Percentiles rank a stretch among this genome's conserved stretches.
Conservation (phyloP, 2,888 invertebrate genomes). For the Gastrophysa polygoni region DNA sequence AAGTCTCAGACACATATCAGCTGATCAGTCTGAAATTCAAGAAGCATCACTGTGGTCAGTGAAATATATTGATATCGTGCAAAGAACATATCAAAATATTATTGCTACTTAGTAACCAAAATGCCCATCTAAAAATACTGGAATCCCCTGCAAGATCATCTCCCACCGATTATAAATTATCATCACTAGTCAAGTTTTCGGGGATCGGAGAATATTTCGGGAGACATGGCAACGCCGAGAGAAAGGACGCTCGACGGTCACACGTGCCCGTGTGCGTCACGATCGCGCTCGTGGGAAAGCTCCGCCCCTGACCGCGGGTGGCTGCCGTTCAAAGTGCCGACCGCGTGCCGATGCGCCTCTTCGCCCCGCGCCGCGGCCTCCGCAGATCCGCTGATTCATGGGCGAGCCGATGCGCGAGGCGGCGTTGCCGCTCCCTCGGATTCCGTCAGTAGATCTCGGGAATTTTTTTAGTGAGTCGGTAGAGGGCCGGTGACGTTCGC, state of each 20-base stretch:
- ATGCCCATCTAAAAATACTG: too few species aligned
- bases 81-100: too few species aligned
- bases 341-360: constrained; percentile 35
- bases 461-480: background rate
- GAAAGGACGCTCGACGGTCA: constrained; percentile 49
- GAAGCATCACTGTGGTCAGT: too few species aligned
- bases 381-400: constrained; percentile 38
- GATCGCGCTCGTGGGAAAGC: constrained; percentile 57
- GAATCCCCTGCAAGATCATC: too few species aligned
- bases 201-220: background rate
- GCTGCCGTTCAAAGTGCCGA: constrained; percentile 46
- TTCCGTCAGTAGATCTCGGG: background rate
- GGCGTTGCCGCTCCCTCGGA: constrained; percentile 16
- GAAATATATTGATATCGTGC: too few species aligned
- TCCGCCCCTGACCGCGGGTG: constrained; percentile 54
- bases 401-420: constrained; percentile 26
- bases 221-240: constrained; percentile 11
- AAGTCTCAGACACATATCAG: too few species aligned
- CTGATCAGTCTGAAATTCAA: too few species aligned
- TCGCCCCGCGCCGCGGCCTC: constrained; percentile 27
- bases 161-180: too few species aligned
- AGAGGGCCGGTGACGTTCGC: too few species aligned
- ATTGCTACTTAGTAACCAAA: too few species aligned
- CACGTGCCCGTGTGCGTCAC: constrained; percentile 58
- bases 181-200: too few species aligned